These are phyloP conservation scores for Sisyra nigra DNA, from an alignment of 2,888 invertebrate genomes.

Conservation along the genomic window DNA sequence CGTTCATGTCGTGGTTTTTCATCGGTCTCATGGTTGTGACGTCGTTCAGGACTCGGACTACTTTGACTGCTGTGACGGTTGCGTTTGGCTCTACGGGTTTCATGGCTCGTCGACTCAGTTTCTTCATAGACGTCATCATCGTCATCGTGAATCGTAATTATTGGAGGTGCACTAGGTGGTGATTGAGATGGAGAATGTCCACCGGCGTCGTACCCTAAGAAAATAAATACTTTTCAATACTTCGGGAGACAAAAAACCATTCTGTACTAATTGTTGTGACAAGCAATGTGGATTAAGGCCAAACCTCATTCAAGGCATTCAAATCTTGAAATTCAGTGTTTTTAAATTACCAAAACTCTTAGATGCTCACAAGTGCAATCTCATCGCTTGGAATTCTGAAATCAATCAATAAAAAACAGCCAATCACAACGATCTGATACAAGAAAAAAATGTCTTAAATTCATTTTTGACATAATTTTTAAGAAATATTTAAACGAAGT, in stretches of 20 bases:
- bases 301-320: not conserved
- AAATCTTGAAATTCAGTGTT: not conserved
- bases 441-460: not conserved
- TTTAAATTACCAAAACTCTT: not conserved
- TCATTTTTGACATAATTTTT: constrained; percentile 3
- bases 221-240: constrained; percentile 17
- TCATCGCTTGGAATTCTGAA: constrained; percentile 6
- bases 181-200: too few species aligned
- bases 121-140: too few species aligned
- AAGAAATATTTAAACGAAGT: constrained; percentile 2
- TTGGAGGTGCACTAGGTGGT: too few species aligned
- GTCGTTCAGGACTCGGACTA: constrained; percentile 7
- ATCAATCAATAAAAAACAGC: constrained; percentile 8
- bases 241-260: too few species aligned
- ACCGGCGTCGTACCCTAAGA: constrained; percentile 11
- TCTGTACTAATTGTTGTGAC: too few species aligned
- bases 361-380: not conserved
- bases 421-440: constrained; percentile 6
- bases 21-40: too few species aligned
- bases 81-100: constrained; percentile 1
- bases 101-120: too few species aligned
- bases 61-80: constrained; percentile 7
- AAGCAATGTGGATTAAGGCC: too few species aligned
- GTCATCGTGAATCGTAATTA: too few species aligned
- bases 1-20: too few species aligned